Conservation (phyloP, 2,113 vertebrate genomes). For the Axis porcinus region DNA sequence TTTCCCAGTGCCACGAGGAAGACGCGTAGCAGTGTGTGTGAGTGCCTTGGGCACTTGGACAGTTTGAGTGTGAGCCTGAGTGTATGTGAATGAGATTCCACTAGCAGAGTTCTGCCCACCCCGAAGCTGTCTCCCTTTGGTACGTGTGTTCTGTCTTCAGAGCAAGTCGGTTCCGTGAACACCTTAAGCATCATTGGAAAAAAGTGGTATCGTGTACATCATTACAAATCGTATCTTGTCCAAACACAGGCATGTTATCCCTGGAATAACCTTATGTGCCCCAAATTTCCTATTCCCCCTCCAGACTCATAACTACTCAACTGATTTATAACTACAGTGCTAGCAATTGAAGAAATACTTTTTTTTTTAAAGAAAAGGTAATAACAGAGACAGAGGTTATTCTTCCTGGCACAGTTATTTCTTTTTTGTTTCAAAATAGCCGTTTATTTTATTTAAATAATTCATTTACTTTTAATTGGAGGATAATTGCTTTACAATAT, state of each 20-base stretch:
- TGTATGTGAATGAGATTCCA: neutral
- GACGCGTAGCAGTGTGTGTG: rapidly evolving
- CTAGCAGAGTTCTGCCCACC: neutral
- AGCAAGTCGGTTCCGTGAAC: too few relatives aligned
- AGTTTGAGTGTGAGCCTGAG: neutral
- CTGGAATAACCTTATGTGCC: too few relatives aligned
- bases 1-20: neutral
- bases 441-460: neutral
- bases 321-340: neutral
- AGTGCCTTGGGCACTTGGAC: too few relatives aligned
- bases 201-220: rapidly evolving
- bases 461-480: neutral
- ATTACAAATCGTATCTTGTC: rapidly evolving
- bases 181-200: rapidly evolving
- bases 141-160: too few relatives aligned
- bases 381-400: neutral
- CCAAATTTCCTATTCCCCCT: neutral
- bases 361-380: neutral
- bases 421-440: neutral
- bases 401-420: neutral
- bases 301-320: neutral
- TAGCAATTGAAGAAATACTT: neutral
- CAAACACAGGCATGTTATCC: too few relatives aligned
- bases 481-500: neutral
- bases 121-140: rapidly evolving